A percentile compares a stretch with the other conserved stretches of the same genome.
Evolutionary conservation across 2,888 invertebrate species (phyloP).

Genomic region (Xiphydria camelus): DNA sequence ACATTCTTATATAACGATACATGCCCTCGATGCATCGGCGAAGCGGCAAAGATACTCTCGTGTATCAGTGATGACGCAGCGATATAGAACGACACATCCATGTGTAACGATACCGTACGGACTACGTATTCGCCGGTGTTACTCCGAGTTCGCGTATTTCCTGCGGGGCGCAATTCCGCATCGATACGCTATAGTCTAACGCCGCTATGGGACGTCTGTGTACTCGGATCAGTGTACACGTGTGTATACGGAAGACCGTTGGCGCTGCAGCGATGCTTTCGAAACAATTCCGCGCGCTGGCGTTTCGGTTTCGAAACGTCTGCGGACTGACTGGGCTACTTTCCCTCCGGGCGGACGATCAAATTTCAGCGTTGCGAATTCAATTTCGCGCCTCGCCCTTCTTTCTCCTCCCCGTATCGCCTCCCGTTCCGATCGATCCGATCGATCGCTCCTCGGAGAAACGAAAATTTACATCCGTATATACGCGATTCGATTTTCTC

Average conservation of each 20-base stretch:
- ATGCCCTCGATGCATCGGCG: too few relatives aligned
- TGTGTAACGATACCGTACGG: too few relatives aligned
- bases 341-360: constrained; percentile 6
- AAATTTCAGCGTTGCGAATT: too few relatives aligned
- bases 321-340: constrained; percentile 11
- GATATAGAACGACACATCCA: too few relatives aligned
- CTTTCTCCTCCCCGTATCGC: too few relatives aligned
- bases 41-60: too few relatives aligned
- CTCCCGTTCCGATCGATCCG: too few relatives aligned
- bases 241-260: constrained; percentile 4
- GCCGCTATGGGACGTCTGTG: constrained; percentile 8
- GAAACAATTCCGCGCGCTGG: constrained; percentile 19
- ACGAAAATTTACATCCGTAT: too few relatives aligned
- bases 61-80: too few relatives aligned
- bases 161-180: constrained; percentile 4
- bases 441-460: too few relatives aligned
- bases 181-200: constrained; percentile 6
- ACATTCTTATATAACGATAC: too few relatives aligned
- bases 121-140: background rate
- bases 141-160: background rate
- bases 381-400: too few relatives aligned
- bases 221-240: constrained; percentile 15
- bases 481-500: constrained; percentile 13
- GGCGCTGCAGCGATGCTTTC: constrained; percentile 15
- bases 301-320: constrained; percentile 14